Conservation (phyloP, 2,888 invertebrate species). For the Pomacea canaliculata region DNA sequence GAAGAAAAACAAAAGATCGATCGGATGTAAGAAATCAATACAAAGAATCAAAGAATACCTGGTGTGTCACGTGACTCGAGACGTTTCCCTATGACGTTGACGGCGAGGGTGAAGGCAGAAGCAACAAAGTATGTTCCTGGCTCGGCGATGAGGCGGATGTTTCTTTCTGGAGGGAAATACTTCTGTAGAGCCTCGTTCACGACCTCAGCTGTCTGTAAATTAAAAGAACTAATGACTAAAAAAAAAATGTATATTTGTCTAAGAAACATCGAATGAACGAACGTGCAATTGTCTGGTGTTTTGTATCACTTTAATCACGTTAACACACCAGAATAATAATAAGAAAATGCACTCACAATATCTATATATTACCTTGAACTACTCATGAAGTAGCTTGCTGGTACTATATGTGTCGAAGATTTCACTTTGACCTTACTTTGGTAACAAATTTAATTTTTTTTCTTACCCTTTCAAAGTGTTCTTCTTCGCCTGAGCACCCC, state of each 20-base stretch:
- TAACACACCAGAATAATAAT: neutral
- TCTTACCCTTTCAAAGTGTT: slow-evolving; percentile 78
- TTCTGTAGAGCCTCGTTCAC: slow-evolving; percentile 84
- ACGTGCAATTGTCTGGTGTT: too few relatives aligned
- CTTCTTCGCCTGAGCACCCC: slow-evolving; percentile 76
- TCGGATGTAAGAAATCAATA: too few relatives aligned
- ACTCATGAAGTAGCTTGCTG: neutral
- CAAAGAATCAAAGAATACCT: neutral
- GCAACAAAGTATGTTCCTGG: slow-evolving; percentile 96
- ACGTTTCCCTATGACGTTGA: slow-evolving; percentile 87
- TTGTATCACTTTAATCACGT: too few relatives aligned
- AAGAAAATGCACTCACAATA: too few relatives aligned
- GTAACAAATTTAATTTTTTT: neutral
- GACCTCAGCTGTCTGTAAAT: slow-evolving; percentile 80
- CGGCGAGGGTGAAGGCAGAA: slow-evolving; percentile 92
- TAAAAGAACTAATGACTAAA: too few relatives aligned
- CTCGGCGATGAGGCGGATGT: slow-evolving; percentile 91
- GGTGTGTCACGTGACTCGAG: slow-evolving; percentile 69
- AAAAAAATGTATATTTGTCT: neutral
- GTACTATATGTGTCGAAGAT: too few relatives aligned
- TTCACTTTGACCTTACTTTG: neutral
- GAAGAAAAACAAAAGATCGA: too few relatives aligned
- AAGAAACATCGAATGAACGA: neutral
- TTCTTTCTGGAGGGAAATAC: slow-evolving; percentile 81
- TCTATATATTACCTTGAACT: neutral